Evolutionary conservation across 2,113 vertebrate species (phyloP), one percentile per base, ranked within the genome.

Genomic region (Bubo bubo): DNA sequence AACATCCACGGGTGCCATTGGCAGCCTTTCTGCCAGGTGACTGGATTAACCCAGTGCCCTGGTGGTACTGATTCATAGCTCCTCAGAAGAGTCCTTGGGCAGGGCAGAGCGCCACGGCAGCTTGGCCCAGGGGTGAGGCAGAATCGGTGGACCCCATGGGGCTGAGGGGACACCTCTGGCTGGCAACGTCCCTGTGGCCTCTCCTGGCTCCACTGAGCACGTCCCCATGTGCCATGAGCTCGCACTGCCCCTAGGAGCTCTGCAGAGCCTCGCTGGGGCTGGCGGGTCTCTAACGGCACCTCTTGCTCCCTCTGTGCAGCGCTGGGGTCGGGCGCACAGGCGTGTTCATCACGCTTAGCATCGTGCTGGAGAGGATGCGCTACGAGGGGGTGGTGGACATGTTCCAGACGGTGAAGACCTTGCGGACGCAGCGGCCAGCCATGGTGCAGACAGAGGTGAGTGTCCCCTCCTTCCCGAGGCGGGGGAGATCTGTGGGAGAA

Each of bases 401-500:
- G 98, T 99, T 99, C 98, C 99, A 99, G 98, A 99, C 99, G 0
- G 99, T 99, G 97, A 99, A 99, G 98, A 99, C 98, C 32, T 98
- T 99, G 90, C 98, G 99, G 77, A 99, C 99, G 1, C 99, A 99
- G 98, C 98, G 99, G 92, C 99, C 99, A 2, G 99, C 99, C 96
- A 99, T 99, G 99, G 99, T 99, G 97, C 99, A 99, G 98, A 99
- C 99, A 79, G 99, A 99, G 99, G 99, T 99, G 97, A 21, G 90
- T 12, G 12, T 73, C 14, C 39, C 5, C 4, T 49, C 17, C 52
- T 86, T 21, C 58, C 27, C 0, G 0, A 53, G 49, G 24, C 12
- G 3, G 10, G 21, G 45, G 67, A 58, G 52, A 52, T 67, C 7
- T 18, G 21, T 34, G 64, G 75, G 70, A 70, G 70, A 55, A 63